phyloP scores from a whole-genome alignment of 2,113 vertebrate species.

The Gadus macrocephalus region DNA sequence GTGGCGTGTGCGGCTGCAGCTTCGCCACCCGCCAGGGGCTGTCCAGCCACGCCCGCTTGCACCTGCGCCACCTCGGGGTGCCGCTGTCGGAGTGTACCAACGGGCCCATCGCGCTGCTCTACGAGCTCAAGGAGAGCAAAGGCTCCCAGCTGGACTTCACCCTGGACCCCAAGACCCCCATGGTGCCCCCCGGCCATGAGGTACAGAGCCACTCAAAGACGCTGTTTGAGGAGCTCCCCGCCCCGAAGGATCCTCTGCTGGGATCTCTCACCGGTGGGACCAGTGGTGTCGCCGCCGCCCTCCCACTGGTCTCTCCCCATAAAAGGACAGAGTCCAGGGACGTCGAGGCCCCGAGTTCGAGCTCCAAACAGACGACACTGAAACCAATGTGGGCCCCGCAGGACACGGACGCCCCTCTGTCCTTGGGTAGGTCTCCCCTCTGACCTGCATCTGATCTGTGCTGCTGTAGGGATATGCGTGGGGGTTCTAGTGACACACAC shows the following conservation, averaged over 20 bases:
- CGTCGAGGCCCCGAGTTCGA: constrained; percentile 37
- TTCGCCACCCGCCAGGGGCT: constrained; percentile 89
- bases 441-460: not conserved
- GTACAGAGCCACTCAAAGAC: constrained; percentile 16
- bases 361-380: constrained; percentile 40
- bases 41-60: constrained; percentile 88
- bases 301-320: too few relatives aligned
- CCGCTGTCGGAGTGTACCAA: constrained; percentile 84
- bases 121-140: constrained; percentile 79
- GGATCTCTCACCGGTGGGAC: too few relatives aligned
- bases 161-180: constrained; percentile 16
- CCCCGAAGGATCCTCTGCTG: too few relatives aligned
- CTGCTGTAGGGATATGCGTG: too few relatives aligned
- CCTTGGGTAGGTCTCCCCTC: constrained; percentile 79
- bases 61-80: constrained; percentile 87
- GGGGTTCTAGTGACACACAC: not conserved
- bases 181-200: constrained; percentile 8
- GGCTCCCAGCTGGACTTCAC: not conserved
- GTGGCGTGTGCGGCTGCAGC: constrained; percentile 84
- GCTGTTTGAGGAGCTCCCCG: not conserved
- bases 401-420: constrained; percentile 86
- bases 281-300: too few relatives aligned
- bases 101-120: constrained; percentile 86
- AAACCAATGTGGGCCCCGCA: constrained; percentile 76
- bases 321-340: constrained; percentile 8